Evolutionary conservation across 2,888 invertebrate species (phyloP), one percentile per base, ranked within the genome.

Genomic region (Andrena trimmerana): DNA sequence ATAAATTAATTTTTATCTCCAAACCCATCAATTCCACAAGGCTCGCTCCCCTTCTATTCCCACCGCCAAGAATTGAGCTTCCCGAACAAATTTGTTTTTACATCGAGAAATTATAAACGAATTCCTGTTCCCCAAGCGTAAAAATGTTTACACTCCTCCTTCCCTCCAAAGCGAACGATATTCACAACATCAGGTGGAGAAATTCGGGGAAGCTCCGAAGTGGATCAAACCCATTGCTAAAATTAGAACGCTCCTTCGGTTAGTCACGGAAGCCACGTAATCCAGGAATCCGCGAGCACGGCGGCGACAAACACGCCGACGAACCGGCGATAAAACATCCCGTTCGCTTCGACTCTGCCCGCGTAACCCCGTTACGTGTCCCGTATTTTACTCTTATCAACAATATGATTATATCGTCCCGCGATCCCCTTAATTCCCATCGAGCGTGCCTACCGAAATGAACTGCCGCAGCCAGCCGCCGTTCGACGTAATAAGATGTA

Each of bases 221-320:
- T 71, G 24, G 42, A 71, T 71, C 62, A 65, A 72, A 65, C 33
- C 42, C 31, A 24, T 6, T n/a, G 42, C 73, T 72, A 63, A 57
- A 72, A 65, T 77, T 77, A 57, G 57, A 36, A n/a, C 8, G 24
- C 2, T 16, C 10, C 13, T 63, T 42, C 33, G 8, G n/a, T 20
- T 62, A 62, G 54, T 76, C 31, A n/a, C 10, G 36, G 7, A 76
- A 63, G 57, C 50, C 10, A 27, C 60, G 57, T 57, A 57, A 42
- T 59, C 10, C 59, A 27, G 67, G 42, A 59, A 60, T 31, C 65
- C 29, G 20, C 2, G 6, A 57, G 24, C 24, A 27, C 24, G 20
- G 4, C 52, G 20, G 57, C 57, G 27, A 24, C 57, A 57, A 7
- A 66, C 50, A 57, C 16, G 16, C 33, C 48, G 31, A 50, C 33